Evolutionary conservation across 2,888 invertebrate genomes (phyloP), one percentile per base, ranked within the genome.

Genomic region (Fragum whitleyi): DNA sequence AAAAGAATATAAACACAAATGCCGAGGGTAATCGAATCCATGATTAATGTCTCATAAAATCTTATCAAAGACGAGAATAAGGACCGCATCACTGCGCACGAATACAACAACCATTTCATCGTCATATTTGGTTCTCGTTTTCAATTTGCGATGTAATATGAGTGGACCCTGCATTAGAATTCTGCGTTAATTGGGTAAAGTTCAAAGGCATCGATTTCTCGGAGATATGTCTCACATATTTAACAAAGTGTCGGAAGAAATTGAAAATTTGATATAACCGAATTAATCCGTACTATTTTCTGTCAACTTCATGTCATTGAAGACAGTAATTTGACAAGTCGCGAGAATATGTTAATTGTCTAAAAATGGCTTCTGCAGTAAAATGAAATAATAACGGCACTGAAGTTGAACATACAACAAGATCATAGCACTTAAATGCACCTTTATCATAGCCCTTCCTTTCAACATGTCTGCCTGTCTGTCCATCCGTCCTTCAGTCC

Each of bases 21-120:
- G 65, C 65, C 65, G 65, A 77, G 19, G 71, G 61, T 73, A 82
- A 82, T 70, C 62, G 73, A 76, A 69, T 62, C 75, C 55, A 72
- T 76, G 51, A 82, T 82, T 67, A 82, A 75, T 74, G 51, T 72
- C 76, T 72, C 73, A 55, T 82, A 79, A 82, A 82, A 55, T 68
- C 65, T 65, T 74, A 51, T 73, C 73, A 76, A 77, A 73, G 59
- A 68, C 75, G 79, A 73, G 61, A 69, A 68, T 80, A 67, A 75
- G 67, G n/a, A 69, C 68, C 80, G 80, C 80, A 36, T 76, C 73
- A 53, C 61, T 80, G 73, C 61, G 47, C 79, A 65, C 70, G 70
- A 68, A 65, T 74, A 62, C 53, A 21, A 36, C 32, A 11, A 32
- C 70, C 70, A 70, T 55, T 70, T 70, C 29, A 55, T 55, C 55